A percentile compares a stretch with the other conserved stretches of the same genome.
These are phyloP conservation scores for Masticophis lateralis DNA, from an alignment of 2,797 vertebrate species.

Conservation along the genomic window DNA sequence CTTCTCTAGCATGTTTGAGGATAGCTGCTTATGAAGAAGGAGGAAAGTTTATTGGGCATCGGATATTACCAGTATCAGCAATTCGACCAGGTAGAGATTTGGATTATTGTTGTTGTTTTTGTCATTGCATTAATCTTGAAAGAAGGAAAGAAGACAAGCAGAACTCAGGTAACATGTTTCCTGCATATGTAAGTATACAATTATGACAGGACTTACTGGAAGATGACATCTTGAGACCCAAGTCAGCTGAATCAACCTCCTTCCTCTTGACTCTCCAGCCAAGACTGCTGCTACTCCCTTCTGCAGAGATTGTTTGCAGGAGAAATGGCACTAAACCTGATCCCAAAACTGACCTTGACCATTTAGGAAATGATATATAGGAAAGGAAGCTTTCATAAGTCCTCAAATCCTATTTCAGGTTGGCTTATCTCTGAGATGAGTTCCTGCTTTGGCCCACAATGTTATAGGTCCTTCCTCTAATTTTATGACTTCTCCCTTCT, in stretches of 20 bases:
- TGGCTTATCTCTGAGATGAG: too few relatives aligned
- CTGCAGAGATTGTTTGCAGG: neutral
- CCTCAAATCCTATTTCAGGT: too few relatives aligned
- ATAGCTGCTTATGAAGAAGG: constrained; percentile 95
- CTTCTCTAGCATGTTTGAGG: constrained; percentile 89
- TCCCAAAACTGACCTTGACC: neutral
- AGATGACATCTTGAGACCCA: neutral
- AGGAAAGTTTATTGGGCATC: constrained; percentile 96
- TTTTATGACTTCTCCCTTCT: neutral
- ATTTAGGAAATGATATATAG: neutral
- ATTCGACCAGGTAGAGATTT: constrained; percentile 85
- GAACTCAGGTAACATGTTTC: neutral
- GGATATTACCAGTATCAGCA: constrained; percentile 93
- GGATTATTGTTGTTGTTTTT: neutral
- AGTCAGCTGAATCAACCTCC: neutral
- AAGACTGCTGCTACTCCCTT: neutral
- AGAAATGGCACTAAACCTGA: neutral
- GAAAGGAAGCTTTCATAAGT: neutral
- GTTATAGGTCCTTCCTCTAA: neutral
- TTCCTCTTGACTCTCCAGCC: too few relatives aligned
- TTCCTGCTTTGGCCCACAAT: neutral
- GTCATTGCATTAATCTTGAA: neutral
- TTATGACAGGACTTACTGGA: neutral
- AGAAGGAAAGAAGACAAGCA: neutral
- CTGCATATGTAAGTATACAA: neutral